Percentiles rank a stretch among this genome's conserved stretches.
These are phyloP conservation scores for Leucophenga varia DNA, from an alignment of 1,140 invertebrate species.

Conservation along the genomic window DNA sequence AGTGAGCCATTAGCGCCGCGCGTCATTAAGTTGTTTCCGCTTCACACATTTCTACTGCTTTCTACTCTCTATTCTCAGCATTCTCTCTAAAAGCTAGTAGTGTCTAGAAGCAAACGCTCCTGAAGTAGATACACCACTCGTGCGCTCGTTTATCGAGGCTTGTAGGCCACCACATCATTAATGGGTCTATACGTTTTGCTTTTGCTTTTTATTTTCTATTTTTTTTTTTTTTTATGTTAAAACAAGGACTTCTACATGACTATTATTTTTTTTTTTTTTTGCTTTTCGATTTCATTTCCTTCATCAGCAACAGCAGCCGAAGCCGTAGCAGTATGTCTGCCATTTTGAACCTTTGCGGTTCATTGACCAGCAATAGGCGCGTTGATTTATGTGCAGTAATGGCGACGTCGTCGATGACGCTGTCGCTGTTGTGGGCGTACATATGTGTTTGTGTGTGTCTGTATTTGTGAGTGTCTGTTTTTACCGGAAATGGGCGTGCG, in stretches of 20 bases:
- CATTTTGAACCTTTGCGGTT: slow-evolving; percentile 26
- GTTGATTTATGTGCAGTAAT: slow-evolving; percentile 35
- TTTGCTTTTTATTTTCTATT: neutral
- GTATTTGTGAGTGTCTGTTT: no score
- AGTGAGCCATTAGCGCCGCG: slow-evolving; percentile 53
- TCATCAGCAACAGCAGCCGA: neutral
- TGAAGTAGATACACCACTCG: slow-evolving; percentile 25
- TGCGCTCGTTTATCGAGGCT: slow-evolving; percentile 21
- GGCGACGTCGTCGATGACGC: no score
- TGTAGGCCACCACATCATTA: slow-evolving; percentile 39
- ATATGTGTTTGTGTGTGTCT: neutral
- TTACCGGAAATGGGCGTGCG: neutral
- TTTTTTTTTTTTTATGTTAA: neutral
- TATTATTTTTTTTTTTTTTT: neutral
- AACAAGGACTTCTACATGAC: no score
- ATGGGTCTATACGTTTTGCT: slow-evolving; percentile 30
- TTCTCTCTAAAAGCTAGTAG: slow-evolving; percentile 12
- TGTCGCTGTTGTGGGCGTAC: no score
- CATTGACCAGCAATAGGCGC: slow-evolving; percentile 37
- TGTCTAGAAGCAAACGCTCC: slow-evolving; percentile 12
- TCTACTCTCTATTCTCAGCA: slow-evolving; percentile 19
- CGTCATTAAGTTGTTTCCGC: slow-evolving; percentile 54
- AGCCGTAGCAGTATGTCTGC: neutral
- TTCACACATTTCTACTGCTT: slow-evolving; percentile 47
- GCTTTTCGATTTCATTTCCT: neutral